Evolutionary conservation across 2,888 invertebrate species (phyloP).

Genomic region (Polia nebulosa): DNA sequence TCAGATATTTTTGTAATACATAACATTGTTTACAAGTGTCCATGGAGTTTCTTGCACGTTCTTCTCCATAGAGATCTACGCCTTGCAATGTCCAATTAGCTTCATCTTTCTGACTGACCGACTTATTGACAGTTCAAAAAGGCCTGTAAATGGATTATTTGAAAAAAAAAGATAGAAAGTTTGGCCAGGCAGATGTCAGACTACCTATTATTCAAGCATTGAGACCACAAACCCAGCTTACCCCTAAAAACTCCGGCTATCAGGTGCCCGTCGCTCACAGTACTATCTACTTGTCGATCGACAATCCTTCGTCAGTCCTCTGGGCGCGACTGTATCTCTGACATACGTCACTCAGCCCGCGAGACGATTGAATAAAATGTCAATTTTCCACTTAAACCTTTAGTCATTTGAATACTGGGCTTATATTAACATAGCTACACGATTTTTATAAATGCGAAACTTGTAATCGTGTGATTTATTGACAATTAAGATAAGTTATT

Average conservation of each 20-base stretch:
- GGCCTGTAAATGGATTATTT: too few species aligned
- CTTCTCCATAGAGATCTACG: too few species aligned
- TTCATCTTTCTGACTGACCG: too few species aligned
- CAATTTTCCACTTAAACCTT: constrained; percentile 74
- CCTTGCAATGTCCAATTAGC: too few species aligned
- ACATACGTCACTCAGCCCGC: constrained; percentile 80
- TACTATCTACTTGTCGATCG: constrained; percentile 77
- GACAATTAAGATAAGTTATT: constrained; percentile 3
- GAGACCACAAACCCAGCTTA: constrained; percentile 2
- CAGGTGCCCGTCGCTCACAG: constrained; percentile 71
- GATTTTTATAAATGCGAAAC: constrained; percentile 1
- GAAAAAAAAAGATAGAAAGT: too few species aligned
- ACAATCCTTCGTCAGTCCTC: constrained; percentile 83
- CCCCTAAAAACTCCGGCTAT: constrained; percentile 53
- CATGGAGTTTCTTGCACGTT: too few species aligned
- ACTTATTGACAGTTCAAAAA: too few species aligned
- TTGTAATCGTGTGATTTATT: constrained; percentile 22
- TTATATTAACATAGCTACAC: constrained; percentile 22
- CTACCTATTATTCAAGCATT: constrained; percentile 11
- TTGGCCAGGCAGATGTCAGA: too few species aligned
- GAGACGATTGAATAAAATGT: constrained; percentile 82
- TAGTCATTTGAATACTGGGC: constrained; percentile 32
- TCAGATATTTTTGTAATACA: too few species aligned
- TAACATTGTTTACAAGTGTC: too few species aligned
- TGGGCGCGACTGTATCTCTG: constrained; percentile 83